These are phyloP conservation scores for Tribolium castaneum DNA, from an alignment of 1,140 invertebrate species.

Conservation along the genomic window DNA sequence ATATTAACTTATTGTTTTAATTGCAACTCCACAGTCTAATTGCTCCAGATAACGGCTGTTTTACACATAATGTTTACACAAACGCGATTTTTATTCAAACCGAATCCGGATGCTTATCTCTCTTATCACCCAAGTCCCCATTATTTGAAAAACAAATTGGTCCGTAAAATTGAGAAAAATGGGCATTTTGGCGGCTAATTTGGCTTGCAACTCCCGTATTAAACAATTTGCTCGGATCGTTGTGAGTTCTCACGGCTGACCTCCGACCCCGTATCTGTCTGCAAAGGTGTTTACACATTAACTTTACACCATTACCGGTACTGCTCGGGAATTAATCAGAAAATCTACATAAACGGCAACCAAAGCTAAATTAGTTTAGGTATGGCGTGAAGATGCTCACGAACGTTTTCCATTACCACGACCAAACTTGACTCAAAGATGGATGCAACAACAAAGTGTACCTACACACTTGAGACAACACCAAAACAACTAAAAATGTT, in stretches of 20 bases:
- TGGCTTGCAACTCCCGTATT: constrained; percentile 47
- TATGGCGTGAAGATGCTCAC: constrained; percentile 5
- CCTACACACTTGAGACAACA: neutral
- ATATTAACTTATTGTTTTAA: constrained; percentile 32
- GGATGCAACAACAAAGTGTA: neutral
- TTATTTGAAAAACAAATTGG: too few relatives aligned
- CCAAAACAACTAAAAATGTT: neutral
- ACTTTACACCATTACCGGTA: constrained; percentile 48
- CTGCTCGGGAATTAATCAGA: constrained; percentile 51
- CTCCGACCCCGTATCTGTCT: constrained; percentile 49
- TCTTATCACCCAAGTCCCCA: neutral
- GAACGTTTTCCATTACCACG: constrained; percentile 10
- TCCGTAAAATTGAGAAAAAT: too few relatives aligned
- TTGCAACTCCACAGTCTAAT: constrained; percentile 36
- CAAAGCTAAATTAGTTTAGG: constrained; percentile 15
- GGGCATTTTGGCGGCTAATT: neutral
- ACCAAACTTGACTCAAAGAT: neutral
- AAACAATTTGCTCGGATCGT: constrained; percentile 53
- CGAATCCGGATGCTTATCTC: neutral
- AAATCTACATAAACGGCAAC: constrained; percentile 46
- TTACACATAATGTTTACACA: constrained; percentile 12
- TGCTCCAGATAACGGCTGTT: constrained; percentile 32
- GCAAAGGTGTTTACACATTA: constrained; percentile 55
- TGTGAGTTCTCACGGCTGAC: constrained; percentile 54
- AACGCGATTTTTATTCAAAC: constrained; percentile 10